These are phyloP conservation scores for Dascyllus trimaculatus DNA, from an alignment of 2,113 vertebrate genomes.

Conservation along the genomic window DNA sequence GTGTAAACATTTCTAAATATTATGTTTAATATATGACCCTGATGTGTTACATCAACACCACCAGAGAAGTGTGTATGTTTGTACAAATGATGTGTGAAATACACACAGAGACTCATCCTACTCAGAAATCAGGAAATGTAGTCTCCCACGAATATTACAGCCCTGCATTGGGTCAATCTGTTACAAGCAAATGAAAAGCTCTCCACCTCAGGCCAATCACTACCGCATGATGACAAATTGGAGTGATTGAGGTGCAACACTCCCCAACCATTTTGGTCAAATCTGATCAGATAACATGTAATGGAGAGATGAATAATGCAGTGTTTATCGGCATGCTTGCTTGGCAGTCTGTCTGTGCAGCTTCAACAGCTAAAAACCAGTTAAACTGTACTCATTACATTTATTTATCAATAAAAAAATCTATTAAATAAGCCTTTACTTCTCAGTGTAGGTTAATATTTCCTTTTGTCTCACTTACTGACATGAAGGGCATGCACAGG, in stretches of 20 bases:
- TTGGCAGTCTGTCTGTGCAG: neutral
- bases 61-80: neutral
- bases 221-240: constrained; percentile 16
- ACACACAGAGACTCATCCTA: constrained; percentile 3
- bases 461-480: neutral
- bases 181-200: constrained; percentile 21
- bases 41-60: constrained; percentile 30
- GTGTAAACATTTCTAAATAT: constrained; percentile 42
- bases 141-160: constrained; percentile 1
- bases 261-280: constrained; percentile 1
- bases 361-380: constrained; percentile 19
- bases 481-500: neutral
- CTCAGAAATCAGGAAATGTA: constrained; percentile 15
- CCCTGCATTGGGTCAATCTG: constrained; percentile 20
- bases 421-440: neutral
- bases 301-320: constrained; percentile 17
- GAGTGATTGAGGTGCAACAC: constrained; percentile 30
- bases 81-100: constrained; percentile 9
- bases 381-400: too few relatives aligned
- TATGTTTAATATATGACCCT: constrained; percentile 19
- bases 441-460: neutral
- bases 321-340: neutral
- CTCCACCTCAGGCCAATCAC: constrained; percentile 9
- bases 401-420: neutral
- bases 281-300: neutral